A percentile compares a stretch with the other conserved stretches of the same genome.
phyloP scores from a whole-genome alignment of 2,797 vertebrate species.

The Trematomus bernacchii region DNA sequence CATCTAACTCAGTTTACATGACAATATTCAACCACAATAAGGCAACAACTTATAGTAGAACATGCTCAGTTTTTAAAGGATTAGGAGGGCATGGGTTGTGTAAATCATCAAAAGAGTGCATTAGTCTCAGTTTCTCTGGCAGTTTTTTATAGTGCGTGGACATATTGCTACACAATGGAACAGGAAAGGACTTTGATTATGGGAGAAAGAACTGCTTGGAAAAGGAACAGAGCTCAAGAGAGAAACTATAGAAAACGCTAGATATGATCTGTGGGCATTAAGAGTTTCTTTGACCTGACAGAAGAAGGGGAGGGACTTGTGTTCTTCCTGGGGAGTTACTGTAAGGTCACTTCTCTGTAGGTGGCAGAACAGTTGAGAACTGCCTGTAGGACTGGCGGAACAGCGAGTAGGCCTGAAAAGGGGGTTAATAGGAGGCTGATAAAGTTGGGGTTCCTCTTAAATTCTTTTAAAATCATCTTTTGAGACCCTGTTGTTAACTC shows the following conservation, averaged over 20 bases:
- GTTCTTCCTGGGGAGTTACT: constrained; percentile 3
- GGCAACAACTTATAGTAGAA: background rate
- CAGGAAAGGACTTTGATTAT: constrained; percentile 70
- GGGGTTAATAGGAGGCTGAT: constrained; percentile 12
- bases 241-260: constrained; percentile 32
- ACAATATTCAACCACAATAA: background rate
- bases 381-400: background rate
- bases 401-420: background rate
- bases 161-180: constrained; percentile 45
- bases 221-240: constrained; percentile 45
- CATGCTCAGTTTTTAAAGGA: constrained; percentile 2
- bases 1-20: background rate
- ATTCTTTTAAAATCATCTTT: background rate
- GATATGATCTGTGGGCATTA: constrained; percentile 28
- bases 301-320: background rate
- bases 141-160: constrained; percentile 8
- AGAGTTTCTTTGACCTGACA: constrained; percentile 3
- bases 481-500: constrained; percentile 23
- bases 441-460: background rate
- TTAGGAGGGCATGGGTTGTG: background rate
- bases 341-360: background rate
- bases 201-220: constrained; percentile 31
- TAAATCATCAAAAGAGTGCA: constrained; percentile 8
- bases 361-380: background rate
- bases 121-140: background rate